A percentile compares a stretch with the other conserved stretches of the same genome.
phyloP scores from a whole-genome alignment of 2,888 invertebrate genomes.

The Yponomeuta cagnagella region DNA sequence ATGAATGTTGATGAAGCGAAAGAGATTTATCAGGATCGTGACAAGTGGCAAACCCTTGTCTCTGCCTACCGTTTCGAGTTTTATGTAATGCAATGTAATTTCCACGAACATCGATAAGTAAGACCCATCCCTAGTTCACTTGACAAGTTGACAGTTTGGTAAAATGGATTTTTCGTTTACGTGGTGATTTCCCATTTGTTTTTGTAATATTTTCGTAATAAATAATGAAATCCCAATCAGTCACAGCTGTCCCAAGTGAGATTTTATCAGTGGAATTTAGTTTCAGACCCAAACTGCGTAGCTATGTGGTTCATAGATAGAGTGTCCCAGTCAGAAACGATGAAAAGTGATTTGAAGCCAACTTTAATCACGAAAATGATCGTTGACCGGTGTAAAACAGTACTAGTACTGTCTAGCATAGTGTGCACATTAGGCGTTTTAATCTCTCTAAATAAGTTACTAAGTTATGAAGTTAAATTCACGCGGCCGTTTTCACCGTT shows the following conservation, averaged over 20 bases:
- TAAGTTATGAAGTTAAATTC: conserved; percentile 54
- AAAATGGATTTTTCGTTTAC: conserved; percentile 42
- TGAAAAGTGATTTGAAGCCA: conserved; percentile 27
- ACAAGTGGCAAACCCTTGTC: too few relatives aligned
- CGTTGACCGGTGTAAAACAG: conserved; percentile 59
- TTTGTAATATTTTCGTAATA: conserved; percentile 46
- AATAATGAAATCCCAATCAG: conserved; percentile 56
- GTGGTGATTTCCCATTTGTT: conserved; percentile 62
- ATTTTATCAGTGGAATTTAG: conserved; percentile 38
- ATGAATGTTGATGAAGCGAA: too few relatives aligned
- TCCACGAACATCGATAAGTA: too few relatives aligned
- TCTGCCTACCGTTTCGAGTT: too few relatives aligned
- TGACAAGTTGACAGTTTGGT: too few relatives aligned
- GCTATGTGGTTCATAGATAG: conserved; percentile 66
- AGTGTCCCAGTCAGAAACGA: conserved; percentile 42
- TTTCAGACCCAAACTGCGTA: conserved; percentile 32
- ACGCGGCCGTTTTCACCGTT: conserved; percentile 61
- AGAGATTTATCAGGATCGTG: too few relatives aligned
- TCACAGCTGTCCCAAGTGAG: conserved; percentile 35
- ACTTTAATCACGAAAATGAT: conserved; percentile 54
- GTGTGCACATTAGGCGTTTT: conserved; percentile 62
- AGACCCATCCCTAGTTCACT: too few relatives aligned
- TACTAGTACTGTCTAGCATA: conserved; percentile 59
- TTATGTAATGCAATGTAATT: too few relatives aligned
- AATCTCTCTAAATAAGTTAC: conserved; percentile 55